Evolutionary conservation across 2,797 vertebrate species (phyloP).

Genomic region (Rallus crepitans): DNA sequence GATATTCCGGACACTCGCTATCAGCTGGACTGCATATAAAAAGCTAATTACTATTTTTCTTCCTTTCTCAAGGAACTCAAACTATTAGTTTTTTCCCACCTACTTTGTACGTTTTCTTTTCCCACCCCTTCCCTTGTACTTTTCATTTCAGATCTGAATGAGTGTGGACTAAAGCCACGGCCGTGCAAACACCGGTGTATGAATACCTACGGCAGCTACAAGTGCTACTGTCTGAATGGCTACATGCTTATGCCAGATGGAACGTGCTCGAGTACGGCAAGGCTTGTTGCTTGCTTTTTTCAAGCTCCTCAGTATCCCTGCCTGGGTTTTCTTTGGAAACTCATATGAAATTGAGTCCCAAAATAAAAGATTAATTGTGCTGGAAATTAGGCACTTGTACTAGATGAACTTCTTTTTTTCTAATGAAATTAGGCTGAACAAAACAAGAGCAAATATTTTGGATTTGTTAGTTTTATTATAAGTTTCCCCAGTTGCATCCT

Average conservation of each 20-base stretch:
- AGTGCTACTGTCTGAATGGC: conserved; percentile 95
- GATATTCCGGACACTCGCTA: background rate
- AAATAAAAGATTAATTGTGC: background rate
- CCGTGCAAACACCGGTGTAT: conserved; percentile 96
- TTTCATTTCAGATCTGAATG: conserved; percentile 89
- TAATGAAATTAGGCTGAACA: background rate
- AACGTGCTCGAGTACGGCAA: conserved; percentile 91
- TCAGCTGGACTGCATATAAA: background rate
- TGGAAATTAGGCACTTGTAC: background rate
- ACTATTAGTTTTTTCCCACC: background rate
- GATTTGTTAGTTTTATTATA: conserved; percentile 32
- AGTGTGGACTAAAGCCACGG: conserved; percentile 94
- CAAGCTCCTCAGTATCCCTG: background rate
- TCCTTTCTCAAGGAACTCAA: background rate
- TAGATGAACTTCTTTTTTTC: background rate
- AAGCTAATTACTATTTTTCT: background rate
- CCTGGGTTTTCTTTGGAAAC: background rate
- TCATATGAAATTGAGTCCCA: background rate
- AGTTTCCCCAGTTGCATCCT: background rate
- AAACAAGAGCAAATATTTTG: background rate
- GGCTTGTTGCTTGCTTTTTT: background rate
- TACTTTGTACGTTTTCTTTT: background rate
- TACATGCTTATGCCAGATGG: conserved; percentile 94
- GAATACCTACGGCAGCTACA: conserved; percentile 97
- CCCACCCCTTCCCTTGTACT: background rate